Conservation (phyloP, 2,888 invertebrate genomes). For the Agapostemon virescens region DNA sequence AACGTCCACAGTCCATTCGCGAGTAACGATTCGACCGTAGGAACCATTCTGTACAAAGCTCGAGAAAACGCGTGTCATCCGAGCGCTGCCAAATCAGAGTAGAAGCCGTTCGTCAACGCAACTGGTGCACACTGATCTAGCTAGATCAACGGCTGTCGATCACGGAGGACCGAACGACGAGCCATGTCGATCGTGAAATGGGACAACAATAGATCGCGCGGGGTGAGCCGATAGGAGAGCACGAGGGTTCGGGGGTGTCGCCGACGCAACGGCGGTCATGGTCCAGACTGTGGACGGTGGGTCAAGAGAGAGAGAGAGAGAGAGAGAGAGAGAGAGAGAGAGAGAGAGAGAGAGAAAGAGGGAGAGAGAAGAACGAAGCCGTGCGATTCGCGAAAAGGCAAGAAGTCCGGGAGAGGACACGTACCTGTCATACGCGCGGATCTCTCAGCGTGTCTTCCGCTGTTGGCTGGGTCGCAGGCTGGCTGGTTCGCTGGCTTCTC, state of each 20-base stretch:
- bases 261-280: constrained; percentile 28
- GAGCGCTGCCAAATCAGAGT: background rate
- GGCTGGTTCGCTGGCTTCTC: constrained; percentile 20
- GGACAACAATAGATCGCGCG: background rate
- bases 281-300: constrained; percentile 1
- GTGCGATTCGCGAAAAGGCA: constrained; percentile 30
- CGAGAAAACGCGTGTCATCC: background rate
- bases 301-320: no score
- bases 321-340: no score
- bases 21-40: background rate
- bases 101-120: background rate
- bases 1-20: background rate
- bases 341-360: no score
- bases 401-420: constrained; percentile 47
- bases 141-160: background rate
- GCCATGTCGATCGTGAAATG: background rate
- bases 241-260: background rate
- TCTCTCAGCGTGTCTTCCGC: constrained; percentile 32
- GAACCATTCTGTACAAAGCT: background rate
- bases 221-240: background rate
- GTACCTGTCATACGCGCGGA: constrained; percentile 63
- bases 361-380: background rate
- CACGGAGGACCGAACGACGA: background rate
- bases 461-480: constrained; percentile 5
- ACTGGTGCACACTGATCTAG: background rate